Evolutionary conservation across 2,888 invertebrate species (phyloP), one percentile per base, ranked within the genome.

Genomic region (Zygogramma bicolorata): DNA sequence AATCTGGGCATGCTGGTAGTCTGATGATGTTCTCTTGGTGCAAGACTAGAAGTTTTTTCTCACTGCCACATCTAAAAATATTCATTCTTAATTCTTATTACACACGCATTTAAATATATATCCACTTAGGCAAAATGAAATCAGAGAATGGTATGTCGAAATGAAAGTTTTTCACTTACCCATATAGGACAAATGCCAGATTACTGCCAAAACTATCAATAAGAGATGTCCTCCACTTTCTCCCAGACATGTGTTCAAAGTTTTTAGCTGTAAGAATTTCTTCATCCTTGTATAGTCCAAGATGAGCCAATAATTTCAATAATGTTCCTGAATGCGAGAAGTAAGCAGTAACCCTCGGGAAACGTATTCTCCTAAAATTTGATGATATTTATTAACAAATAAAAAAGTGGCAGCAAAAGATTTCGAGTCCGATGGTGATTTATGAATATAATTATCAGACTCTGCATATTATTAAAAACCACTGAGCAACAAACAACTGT

Each of bases 271-370:
- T 90, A 58, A 95, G 87, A 29, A 89, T 90, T 2, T 86, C 74
- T 0, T 88, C 82, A 60, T 95, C 94, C 83, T 90, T 91, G 80
- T 93, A 95, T 7, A 96, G 87, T 13, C 93, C 92, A 75, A 96
- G 85, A 80, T 93, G 91, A 0, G 94, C 90, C 59, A 95, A 82
- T 65, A 95, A 85, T 87, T 96, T 96, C 31, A 96, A 86, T 53
- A 96, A 83, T 0, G 95, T 92, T 2, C 96, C 96, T 0, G 95
- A 95, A 87, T 96, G 96, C 0, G 94, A 91, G 83, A 96, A 96
- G 81, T 95, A 92, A 76, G 93, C 91, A 29, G 91, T 90, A 5
- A 83, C 83, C 77, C 84, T 85, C 2, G 86, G 85, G 75, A 78
- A 82, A 49, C 76, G 65, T n/a, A 70, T 75, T 61, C 81, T 79